Evolutionary conservation across 2,113 vertebrate species (phyloP).

Genomic region (Ictalurus punctatus): DNA sequence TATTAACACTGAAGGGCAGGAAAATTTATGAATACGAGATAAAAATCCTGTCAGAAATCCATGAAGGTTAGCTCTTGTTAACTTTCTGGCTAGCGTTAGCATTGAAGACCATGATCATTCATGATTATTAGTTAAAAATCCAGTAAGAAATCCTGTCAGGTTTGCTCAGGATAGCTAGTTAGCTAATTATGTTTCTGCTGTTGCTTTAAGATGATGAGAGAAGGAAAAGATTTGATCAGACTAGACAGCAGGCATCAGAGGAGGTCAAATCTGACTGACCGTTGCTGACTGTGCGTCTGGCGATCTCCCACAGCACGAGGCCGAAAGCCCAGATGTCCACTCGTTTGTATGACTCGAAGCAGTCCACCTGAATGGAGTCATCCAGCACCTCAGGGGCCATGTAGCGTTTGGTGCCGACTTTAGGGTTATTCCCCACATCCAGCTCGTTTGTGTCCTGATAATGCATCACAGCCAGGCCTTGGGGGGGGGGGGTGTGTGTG

Average conservation of each 20-base stretch:
- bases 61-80: neutral
- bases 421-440: slow-evolving; percentile 96
- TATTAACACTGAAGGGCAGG: neutral
- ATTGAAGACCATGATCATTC: neutral
- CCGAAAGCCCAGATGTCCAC: slow-evolving; percentile 98
- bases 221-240: neutral
- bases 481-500: slow-evolving; percentile 29
- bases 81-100: neutral
- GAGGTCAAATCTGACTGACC: slow-evolving; percentile 68
- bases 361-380: slow-evolving; percentile 94
- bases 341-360: slow-evolving; percentile 95
- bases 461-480: slow-evolving; percentile 97
- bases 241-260: neutral
- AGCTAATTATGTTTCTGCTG: neutral
- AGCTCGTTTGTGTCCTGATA: slow-evolving; percentile 96
- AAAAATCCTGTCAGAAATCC: neutral
- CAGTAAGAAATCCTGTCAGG: too few relatives aligned
- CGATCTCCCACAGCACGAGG: slow-evolving; percentile 96
- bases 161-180: too few relatives aligned
- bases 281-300: slow-evolving; percentile 93
- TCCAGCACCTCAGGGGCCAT: slow-evolving; percentile 97
- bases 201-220: neutral
- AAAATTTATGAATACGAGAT: neutral
- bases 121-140: neutral
- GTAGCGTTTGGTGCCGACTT: slow-evolving; percentile 97